Base-by-base conservation (phyloP, 2,888 invertebrate genomes). In the Andrena praecox region DNA sequence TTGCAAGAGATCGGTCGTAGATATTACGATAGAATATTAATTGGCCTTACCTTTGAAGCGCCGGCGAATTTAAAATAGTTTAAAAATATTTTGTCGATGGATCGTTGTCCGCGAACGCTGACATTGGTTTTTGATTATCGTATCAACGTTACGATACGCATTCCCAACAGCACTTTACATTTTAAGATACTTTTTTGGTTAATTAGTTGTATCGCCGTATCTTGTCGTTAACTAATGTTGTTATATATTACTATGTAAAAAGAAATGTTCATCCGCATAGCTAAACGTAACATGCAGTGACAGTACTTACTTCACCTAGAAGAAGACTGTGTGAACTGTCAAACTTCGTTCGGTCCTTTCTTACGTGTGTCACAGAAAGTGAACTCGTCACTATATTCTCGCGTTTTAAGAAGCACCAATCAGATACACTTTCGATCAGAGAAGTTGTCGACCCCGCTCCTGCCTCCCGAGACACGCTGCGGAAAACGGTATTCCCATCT, bases 161-260 rank as follows among this genome's bases (percentile, higher is more conserved):
- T 71, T 69, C 82, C n/a, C 62, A 60, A 20, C 35, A 2, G 24
- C 35, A 67, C 73, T 35, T 84, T 69, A 64, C 76, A 80, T 76
- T 24, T 62, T 74, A 64, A 60, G 20, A 59, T 70, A 33, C 24
- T 52, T 12, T 52, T 56, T 52, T 27, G 12, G 24, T 42, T 29
- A 12, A 64, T 27, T 16, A 35, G 42, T 42, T 31, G 24, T 33
- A 31, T 48, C 2, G n/a, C 12, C 64, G 33, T 48, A 8, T 31
- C 1, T 31, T 12, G 12, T n/a, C 24, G 60, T 78, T 62, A 78
- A 62, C 67, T 77, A 27, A 29, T 60, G 20, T 31, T 48, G 20
- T 59, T 48, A 31, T 50, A 27, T 27, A 52, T 7, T 1, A 20
- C 12, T 62, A 27, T n/a, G 6, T 29, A 62, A 52, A 8, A 2